Conservation (phyloP, 2,113 vertebrate genomes). For the Otus sunia region DNA sequence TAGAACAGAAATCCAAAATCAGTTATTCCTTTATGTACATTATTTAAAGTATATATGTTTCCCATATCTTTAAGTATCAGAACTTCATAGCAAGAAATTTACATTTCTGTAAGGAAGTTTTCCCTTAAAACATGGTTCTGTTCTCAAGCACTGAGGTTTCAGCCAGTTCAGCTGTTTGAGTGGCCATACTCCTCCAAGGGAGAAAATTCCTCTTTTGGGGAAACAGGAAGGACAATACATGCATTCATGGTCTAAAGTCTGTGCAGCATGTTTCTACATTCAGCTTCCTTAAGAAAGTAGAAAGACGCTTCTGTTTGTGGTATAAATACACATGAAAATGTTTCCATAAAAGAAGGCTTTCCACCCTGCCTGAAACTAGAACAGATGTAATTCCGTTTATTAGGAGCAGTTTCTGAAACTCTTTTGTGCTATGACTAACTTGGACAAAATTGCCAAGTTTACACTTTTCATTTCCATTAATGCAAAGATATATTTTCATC, state of each 20-base stretch:
- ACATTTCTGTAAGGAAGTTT: not conserved
- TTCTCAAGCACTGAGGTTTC: not conserved
- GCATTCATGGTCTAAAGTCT: not conserved
- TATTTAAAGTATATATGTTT: not conserved
- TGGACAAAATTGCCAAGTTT: not conserved
- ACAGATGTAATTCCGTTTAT: not conserved
- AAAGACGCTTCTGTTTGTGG: not conserved
- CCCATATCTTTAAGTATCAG: not conserved
- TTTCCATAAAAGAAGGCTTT: not conserved
- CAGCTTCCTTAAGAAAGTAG: not conserved
- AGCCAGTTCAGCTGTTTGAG: not conserved
- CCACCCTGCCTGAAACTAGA: not conserved
- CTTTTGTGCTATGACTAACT: not conserved
- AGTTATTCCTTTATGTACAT: not conserved
- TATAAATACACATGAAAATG: not conserved
- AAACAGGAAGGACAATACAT: not conserved
- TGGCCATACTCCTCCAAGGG: not conserved
- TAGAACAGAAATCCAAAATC: not conserved
- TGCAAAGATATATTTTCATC: not conserved
- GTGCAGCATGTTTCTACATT: not conserved
- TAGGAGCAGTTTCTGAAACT: not conserved
- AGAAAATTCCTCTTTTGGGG: not conserved
- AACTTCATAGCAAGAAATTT: not conserved
- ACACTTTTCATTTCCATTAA: not conserved
- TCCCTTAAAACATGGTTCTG: not conserved